These are phyloP conservation scores for Falco peregrinus DNA, from an alignment of 2,797 vertebrate genomes.

Conservation along the genomic window DNA sequence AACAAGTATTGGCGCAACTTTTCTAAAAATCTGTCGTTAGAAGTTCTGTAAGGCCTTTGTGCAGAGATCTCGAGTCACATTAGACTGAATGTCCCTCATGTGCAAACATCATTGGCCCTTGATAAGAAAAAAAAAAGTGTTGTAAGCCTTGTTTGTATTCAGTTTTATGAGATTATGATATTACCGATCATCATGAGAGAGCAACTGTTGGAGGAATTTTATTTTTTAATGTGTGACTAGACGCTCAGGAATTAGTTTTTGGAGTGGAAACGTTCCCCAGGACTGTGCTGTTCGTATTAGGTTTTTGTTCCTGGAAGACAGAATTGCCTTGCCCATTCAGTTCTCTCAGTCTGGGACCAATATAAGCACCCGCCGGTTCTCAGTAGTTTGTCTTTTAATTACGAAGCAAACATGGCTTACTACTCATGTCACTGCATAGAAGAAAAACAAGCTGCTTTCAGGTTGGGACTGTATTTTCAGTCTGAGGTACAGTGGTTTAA, in stretches of 20 bases:
- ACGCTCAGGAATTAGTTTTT: background rate
- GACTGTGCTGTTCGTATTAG: background rate
- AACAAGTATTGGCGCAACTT: rapidly evolving
- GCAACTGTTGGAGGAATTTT: background rate
- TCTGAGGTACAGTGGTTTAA: background rate
- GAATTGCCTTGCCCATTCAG: background rate
- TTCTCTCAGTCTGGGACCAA: background rate
- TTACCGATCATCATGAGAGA: background rate
- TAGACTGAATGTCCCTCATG: background rate
- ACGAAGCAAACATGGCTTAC: background rate
- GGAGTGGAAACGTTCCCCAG: background rate
- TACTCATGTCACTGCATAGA: background rate
- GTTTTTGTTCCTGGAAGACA: background rate
- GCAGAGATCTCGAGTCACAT: background rate
- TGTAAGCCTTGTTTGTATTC: background rate
- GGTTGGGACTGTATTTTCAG: background rate
- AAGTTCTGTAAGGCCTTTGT: background rate
- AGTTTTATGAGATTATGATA: background rate
- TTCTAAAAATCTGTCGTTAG: background rate
- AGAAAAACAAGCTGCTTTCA: background rate
- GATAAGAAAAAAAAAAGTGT: background rate
- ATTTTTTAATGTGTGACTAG: background rate
- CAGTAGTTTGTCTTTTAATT: background rate
- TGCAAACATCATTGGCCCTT: background rate
- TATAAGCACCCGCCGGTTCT: background rate